phyloP scores from a whole-genome alignment of 2,888 invertebrate genomes.

The Agrochola lychnidis region DNA sequence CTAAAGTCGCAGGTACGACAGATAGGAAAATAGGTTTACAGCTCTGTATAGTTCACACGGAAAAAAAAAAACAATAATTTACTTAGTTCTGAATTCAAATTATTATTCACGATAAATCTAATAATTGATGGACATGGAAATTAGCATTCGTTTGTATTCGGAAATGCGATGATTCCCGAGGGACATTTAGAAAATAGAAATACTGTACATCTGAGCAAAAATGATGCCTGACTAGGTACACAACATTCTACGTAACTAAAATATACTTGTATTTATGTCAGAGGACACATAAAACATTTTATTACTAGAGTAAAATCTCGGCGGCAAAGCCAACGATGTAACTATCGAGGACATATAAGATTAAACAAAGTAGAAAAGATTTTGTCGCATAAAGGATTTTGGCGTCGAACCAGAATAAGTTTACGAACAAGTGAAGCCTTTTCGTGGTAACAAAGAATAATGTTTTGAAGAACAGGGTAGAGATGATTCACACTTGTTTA shows the following conservation, averaged over 20 bases:
- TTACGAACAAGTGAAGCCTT: slow-evolving; percentile 12
- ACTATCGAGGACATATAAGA: slow-evolving; percentile 40
- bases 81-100: too few species aligned
- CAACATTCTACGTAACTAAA: background rate
- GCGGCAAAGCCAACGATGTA: slow-evolving; percentile 22
- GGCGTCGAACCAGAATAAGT: slow-evolving; percentile 31
- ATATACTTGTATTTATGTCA: slow-evolving; percentile 8
- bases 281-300: slow-evolving; percentile 30
- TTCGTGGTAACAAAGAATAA: slow-evolving; percentile 18
- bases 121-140: too few species aligned
- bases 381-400: slow-evolving; percentile 42
- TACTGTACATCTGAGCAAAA: background rate
- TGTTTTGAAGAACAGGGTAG: background rate
- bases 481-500: background rate
- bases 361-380: slow-evolving; percentile 46
- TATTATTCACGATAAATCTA: too few species aligned
- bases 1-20: too few species aligned
- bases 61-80: too few species aligned
- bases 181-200: too few species aligned
- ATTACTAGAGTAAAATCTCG: slow-evolving; percentile 23
- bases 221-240: background rate
- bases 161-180: too few species aligned
- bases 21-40: too few species aligned
- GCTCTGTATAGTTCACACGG: too few species aligned
- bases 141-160: too few species aligned